phyloP scores from a whole-genome alignment of 2,113 vertebrate genomes.

The Taxidea taxus region DNA sequence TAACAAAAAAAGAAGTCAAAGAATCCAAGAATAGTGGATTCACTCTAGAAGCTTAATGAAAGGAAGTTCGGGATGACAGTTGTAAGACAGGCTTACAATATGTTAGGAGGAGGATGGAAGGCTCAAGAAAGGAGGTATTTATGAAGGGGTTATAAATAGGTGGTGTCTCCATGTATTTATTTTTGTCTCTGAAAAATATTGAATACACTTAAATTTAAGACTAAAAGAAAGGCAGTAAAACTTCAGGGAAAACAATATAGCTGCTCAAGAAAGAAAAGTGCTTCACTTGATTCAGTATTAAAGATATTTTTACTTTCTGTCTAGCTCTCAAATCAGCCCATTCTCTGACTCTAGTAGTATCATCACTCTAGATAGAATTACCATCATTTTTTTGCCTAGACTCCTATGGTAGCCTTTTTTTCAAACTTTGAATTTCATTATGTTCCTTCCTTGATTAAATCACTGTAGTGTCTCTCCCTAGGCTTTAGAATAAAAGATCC shows the following conservation, averaged over 20 bases:
- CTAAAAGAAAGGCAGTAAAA: not conserved
- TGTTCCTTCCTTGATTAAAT: not conserved
- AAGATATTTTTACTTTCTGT: constrained; percentile 17
- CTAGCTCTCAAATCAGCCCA: not conserved
- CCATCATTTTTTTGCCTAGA: not conserved
- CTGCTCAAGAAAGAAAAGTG: not conserved
- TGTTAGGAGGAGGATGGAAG: not conserved
- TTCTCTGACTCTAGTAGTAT: not conserved
- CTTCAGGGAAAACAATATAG: not conserved
- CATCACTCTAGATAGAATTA: not conserved
- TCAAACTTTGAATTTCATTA: not conserved
- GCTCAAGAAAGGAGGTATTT: not conserved
- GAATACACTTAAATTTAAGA: not conserved
- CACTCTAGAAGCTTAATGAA: not conserved
- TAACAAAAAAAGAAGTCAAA: constrained; percentile 19
- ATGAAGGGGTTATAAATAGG: not conserved
- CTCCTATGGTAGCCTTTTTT: not conserved
- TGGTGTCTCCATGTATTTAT: not conserved
- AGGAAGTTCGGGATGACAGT: not conserved
- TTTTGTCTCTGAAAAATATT: constrained; percentile 19
- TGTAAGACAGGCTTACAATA: not conserved
- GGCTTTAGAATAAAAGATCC: not conserved
- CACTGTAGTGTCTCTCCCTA: not conserved
- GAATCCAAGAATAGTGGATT: not conserved
- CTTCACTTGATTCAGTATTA: not conserved